Conservation (phyloP, 2,113 vertebrate genomes). For the Gadus macrocephalus region DNA sequence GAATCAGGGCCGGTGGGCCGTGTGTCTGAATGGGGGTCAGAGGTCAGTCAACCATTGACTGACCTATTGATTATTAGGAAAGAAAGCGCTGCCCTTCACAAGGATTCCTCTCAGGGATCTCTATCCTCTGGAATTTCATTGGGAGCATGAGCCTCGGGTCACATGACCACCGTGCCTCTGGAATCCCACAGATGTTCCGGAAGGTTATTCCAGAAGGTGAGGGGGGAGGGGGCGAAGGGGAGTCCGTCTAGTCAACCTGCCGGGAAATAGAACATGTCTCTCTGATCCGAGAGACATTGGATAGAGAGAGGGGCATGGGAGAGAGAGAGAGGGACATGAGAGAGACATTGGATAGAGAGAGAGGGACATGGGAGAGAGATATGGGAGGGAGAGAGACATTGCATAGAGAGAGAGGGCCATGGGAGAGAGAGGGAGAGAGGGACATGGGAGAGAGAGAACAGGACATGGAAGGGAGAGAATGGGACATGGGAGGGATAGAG, state of each 20-base stretch:
- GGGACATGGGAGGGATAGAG: constrained; percentile 8
- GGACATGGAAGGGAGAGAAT: constrained; percentile 17
- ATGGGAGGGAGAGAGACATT: constrained; percentile 12
- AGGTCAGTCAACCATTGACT: constrained; percentile 57
- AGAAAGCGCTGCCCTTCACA: constrained; percentile 27
- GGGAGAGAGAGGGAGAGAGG: constrained; percentile 32
- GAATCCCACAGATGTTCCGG: constrained; percentile 23
- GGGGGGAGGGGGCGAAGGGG: constrained; percentile 17
- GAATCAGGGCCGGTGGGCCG: no score
- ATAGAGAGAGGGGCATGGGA: background rate
- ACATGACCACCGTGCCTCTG: constrained; percentile 4
- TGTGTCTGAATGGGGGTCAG: constrained; percentile 44
- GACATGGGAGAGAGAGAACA: constrained; percentile 18
- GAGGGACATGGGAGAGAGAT: constrained; percentile 12
- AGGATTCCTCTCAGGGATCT: constrained; percentile 28
- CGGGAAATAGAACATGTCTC: constrained; percentile 20
- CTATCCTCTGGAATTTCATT: constrained; percentile 35
- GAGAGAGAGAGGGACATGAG: constrained; percentile 32
- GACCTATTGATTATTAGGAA: constrained; percentile 59
- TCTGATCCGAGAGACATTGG: background rate
- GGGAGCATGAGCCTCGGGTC: constrained; percentile 27
- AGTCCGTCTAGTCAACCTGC: constrained; percentile 35
- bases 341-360: constrained; percentile 19
- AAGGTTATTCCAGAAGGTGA: constrained; percentile 32
- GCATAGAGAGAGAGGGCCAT: background rate